phyloP scores from a whole-genome alignment of 2,113 vertebrate species.

The Misgurnus anguillicaudatus region DNA sequence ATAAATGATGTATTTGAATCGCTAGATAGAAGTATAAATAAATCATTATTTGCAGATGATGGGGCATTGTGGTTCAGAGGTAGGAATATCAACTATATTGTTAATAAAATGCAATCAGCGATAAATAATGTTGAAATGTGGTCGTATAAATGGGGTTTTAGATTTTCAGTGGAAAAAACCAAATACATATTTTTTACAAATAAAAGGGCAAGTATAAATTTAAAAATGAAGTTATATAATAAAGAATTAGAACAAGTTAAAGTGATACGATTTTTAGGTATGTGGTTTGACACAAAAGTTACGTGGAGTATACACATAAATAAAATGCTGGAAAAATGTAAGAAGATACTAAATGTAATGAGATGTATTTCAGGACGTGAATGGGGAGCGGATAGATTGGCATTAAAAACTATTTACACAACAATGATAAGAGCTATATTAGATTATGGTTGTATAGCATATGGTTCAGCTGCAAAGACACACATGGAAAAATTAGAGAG shows the following conservation, averaged over 20 bases:
- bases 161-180: no score
- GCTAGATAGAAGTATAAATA: no score
- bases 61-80: no score
- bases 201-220: background rate
- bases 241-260: background rate
- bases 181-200: no score
- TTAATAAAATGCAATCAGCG: no score
- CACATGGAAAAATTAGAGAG: background rate
- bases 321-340: no score
- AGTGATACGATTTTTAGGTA: background rate
- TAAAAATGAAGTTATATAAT: background rate
- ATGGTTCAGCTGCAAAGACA: background rate
- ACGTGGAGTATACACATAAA: no score
- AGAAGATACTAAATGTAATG: background rate
- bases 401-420: background rate
- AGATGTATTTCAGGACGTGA: background rate
- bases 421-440: background rate
- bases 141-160: no score
- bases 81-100: no score
- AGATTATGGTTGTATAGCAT: background rate
- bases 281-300: background rate
- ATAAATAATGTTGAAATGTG: no score
- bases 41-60: no score
- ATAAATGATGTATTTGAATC: no score
- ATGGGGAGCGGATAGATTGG: background rate